These are phyloP conservation scores for Cepaea nemoralis DNA, from an alignment of 1,140 invertebrate species.

Conservation along the genomic window DNA sequence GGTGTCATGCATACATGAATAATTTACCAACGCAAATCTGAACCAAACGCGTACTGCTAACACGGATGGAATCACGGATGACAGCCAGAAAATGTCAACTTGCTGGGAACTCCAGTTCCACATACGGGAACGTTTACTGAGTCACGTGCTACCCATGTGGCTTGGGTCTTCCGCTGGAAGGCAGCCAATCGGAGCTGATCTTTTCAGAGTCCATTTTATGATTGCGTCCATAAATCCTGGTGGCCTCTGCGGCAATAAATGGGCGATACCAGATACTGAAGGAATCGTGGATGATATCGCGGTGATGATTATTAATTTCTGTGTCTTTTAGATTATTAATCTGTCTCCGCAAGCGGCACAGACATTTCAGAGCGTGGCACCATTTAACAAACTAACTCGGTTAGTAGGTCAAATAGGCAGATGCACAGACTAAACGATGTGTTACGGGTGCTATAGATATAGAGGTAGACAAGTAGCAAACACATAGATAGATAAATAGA, in stretches of 20 bases:
- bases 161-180: not conserved
- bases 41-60: not conserved
- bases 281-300: not conserved
- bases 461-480: too few relatives aligned
- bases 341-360: too few relatives aligned
- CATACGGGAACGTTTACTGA: not conserved
- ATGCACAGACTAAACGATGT: too few relatives aligned
- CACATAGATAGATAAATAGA: too few relatives aligned
- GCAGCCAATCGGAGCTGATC: constrained; percentile 3
- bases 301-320: too few relatives aligned
- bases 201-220: constrained; percentile 12
- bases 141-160: not conserved
- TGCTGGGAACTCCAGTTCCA: not conserved
- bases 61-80: not conserved
- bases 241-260: not conserved
- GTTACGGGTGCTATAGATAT: too few relatives aligned
- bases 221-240: constrained; percentile 11
- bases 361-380: too few relatives aligned
- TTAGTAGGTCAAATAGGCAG: too few relatives aligned
- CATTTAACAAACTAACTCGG: too few relatives aligned
- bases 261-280: not conserved
- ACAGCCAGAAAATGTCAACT: constrained; percentile 1
- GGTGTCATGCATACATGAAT: constrained; percentile 6
- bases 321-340: too few relatives aligned
- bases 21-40: not conserved